Percentiles rank a stretch among this genome's conserved stretches.
Evolutionary conservation across 2,113 vertebrate genomes (phyloP).

Genomic region (Aegithalos caudatus): DNA sequence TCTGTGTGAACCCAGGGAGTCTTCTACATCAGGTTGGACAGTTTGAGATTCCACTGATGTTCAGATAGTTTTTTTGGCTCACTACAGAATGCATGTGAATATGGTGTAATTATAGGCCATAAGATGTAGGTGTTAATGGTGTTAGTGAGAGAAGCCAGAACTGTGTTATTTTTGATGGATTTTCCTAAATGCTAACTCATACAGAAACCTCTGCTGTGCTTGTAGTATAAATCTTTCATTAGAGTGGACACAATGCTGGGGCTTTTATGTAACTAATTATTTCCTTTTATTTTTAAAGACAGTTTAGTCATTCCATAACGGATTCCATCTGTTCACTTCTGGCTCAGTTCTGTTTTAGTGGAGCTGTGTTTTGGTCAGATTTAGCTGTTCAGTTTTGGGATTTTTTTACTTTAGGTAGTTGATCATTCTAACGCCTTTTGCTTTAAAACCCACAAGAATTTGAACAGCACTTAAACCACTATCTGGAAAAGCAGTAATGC

Average conservation of each 20-base stretch:
- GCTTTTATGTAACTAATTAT: neutral
- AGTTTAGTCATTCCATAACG: constrained; percentile 4
- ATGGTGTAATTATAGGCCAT: neutral
- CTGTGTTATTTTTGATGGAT: neutral
- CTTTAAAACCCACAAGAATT: neutral
- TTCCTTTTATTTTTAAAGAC: constrained; percentile 22
- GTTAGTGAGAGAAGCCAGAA: neutral
- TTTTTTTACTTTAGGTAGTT: neutral
- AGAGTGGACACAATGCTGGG: neutral
- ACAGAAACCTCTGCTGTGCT: neutral
- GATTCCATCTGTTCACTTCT: neutral
- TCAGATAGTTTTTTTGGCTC: neutral
- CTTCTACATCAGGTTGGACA: neutral
- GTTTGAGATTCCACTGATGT: neutral
- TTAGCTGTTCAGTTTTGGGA: neutral
- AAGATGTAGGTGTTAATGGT: neutral
- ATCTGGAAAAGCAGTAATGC: neutral
- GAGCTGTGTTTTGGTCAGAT: neutral
- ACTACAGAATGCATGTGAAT: neutral
- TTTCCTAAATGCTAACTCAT: neutral
- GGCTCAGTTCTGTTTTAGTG: neutral
- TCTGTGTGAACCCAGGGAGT: neutral
- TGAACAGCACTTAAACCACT: neutral
- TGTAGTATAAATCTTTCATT: neutral
- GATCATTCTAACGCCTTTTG: neutral